A percentile compares a stretch with the other conserved stretches of the same genome.
phyloP scores from a whole-genome alignment of 2,888 invertebrate species.

The Empis stercorea region DNA sequence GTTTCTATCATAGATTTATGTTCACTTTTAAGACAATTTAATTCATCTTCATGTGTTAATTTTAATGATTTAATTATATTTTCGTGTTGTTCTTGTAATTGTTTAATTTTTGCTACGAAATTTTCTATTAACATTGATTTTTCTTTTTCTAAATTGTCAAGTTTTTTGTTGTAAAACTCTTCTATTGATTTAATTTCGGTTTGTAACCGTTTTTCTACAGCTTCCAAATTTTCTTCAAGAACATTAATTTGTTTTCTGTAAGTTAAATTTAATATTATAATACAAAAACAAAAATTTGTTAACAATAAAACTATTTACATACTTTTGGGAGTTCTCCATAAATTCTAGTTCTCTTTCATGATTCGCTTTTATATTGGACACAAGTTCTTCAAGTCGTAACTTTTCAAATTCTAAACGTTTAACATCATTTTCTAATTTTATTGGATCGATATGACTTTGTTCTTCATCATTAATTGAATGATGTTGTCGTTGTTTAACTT shows the following conservation, averaged over 20 bases:
- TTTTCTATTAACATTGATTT: slow-evolving; percentile 19
- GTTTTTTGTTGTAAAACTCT: slow-evolving; percentile 24
- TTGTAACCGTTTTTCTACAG: slow-evolving; percentile 28
- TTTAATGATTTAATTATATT: slow-evolving; percentile 25
- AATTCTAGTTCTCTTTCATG: slow-evolving; percentile 35
- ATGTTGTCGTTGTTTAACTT: background rate
- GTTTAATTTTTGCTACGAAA: slow-evolving; percentile 20
- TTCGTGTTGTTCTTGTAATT: slow-evolving; percentile 25
- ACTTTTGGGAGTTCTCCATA: slow-evolving; percentile 34
- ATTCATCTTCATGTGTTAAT: slow-evolving; percentile 25
- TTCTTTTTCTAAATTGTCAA: slow-evolving; percentile 19
- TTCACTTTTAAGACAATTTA: slow-evolving; percentile 23
- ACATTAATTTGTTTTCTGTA: slow-evolving; percentile 30
- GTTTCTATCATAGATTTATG: slow-evolving; percentile 26
- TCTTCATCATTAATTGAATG: background rate
- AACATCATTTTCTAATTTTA: slow-evolving; percentile 26
- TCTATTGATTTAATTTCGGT: slow-evolving; percentile 23
- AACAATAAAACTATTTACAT: slow-evolving; percentile 8
- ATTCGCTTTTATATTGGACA: slow-evolving; percentile 31
- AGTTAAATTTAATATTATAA: background rate
- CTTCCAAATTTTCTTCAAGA: slow-evolving; percentile 25
- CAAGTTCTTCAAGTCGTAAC: slow-evolving; percentile 31
- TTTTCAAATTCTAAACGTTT: slow-evolving; percentile 32
- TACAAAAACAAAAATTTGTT: too few relatives aligned
- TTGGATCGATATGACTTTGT: background rate